A percentile compares a stretch with the other conserved stretches of the same genome.
phyloP scores from a whole-genome alignment of 2,113 vertebrate species.

The Myocastor coypus region DNA sequence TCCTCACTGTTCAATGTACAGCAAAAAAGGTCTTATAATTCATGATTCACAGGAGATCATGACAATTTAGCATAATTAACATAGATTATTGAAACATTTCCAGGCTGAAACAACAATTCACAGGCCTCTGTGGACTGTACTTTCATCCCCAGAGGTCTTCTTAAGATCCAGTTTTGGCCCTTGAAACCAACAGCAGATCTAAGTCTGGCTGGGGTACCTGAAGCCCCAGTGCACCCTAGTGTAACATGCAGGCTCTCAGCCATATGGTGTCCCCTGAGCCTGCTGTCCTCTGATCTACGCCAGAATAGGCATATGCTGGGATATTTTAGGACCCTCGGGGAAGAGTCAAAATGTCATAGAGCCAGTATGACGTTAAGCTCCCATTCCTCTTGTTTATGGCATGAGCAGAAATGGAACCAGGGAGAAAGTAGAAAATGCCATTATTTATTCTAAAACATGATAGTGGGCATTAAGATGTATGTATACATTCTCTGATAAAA shows the following conservation, averaged over 20 bases:
- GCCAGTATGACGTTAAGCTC: slow-evolving; percentile 42
- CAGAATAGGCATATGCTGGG: slow-evolving; percentile 67
- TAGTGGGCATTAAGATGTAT: background rate
- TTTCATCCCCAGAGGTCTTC: background rate
- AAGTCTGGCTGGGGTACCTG: slow-evolving; percentile 12
- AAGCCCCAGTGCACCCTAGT: background rate
- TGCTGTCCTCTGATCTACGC: slow-evolving; percentile 29
- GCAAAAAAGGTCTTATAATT: background rate
- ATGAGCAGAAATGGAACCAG: background rate
- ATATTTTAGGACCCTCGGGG: slow-evolving; percentile 53
- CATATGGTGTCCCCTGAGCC: slow-evolving; percentile 59
- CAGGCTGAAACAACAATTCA: slow-evolving; percentile 33
- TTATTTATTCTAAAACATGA: background rate
- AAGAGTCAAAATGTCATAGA: slow-evolving; percentile 51
- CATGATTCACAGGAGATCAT: background rate
- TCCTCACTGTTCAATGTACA: background rate
- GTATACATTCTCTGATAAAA: background rate
- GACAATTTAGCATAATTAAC: slow-evolving; percentile 13
- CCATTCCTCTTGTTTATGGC: slow-evolving; percentile 42
- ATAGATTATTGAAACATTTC: background rate
- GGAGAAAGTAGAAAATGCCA: background rate
- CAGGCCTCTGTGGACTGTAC: background rate
- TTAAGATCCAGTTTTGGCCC: background rate
- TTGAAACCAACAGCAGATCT: background rate
- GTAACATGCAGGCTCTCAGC: slow-evolving; percentile 10